Base-by-base conservation (phyloP, 1,140 invertebrate species). In the Tenebrio molitor region DNA sequence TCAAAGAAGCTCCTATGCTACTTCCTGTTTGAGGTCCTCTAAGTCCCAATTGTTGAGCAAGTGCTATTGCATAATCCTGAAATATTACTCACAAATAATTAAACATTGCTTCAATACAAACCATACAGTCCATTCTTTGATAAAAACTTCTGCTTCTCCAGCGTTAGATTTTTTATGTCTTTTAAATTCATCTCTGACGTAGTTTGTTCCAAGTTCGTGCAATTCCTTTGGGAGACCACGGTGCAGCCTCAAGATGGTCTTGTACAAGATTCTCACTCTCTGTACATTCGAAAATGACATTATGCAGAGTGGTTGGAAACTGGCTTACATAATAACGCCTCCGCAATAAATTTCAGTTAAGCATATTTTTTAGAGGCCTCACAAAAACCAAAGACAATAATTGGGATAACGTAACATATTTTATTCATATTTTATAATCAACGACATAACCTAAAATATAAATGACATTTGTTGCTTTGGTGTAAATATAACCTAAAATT, bases 91-190 rank as follows among this genome's bases (percentile, higher is more conserved):
- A 58, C 64, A 67, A 8, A 63, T 15, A 65, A 65, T 14, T 67
- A 25, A n/a, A 41, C 19, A 53, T 16, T 58, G 39, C 41, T 19
- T 58, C 21, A 21, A 73, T 53, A 25, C 1, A 44, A 23, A 53
- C 86, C 89, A 89, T 86, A 96, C 95, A 36, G 92, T 91, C 96
- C 96, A 98, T 86, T 96, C 95, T 21, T 88, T 89, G 82, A 97
- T 88, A 81, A 98, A 97, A 70, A 92, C 85, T 17, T 86, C 81
- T 7, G 93, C 88, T 82, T 95, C 91, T 50, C 87, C 83, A 7
- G 85, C 83, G 65, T 87, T 88, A 73, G 92, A 95, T n/a, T 86
- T 88, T 81, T 96, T 94, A 81, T 97, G 95, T 50, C 92, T 84
- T 77, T 89, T 89, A 83, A 98, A 98, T 84, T 98, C 96, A 77